phyloP scores from a whole-genome alignment of 1,140 invertebrate genomes.

The Heliconius melpomene region DNA sequence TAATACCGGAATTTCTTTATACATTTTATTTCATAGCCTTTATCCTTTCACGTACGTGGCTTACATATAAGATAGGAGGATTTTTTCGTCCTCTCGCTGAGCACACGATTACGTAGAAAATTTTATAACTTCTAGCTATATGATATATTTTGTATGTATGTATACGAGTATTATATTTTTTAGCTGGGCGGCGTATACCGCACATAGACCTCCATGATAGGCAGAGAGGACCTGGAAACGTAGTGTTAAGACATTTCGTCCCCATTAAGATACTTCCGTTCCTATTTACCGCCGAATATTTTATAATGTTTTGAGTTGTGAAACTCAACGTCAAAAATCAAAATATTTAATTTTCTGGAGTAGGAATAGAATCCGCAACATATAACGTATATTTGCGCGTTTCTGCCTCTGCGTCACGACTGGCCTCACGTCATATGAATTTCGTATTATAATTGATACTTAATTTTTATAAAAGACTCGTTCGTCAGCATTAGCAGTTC shows the following conservation, averaged over 20 bases:
- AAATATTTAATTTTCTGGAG: neutral
- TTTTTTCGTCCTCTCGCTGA: neutral
- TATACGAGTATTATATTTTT: neutral
- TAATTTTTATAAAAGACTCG: too few species aligned
- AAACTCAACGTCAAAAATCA: neutral
- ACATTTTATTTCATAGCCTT: slow-evolving; percentile 5
- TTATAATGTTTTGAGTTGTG: neutral
- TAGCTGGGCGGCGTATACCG: neutral
- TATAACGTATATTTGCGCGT: too few species aligned
- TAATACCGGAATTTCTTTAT: slow-evolving; percentile 1
- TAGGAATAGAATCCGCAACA: neutral
- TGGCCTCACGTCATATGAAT: neutral
- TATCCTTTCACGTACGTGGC: slow-evolving; percentile 10
- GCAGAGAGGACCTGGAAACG: neutral
- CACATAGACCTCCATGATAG: neutral
- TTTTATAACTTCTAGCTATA: neutral
- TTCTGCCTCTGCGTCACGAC: neutral
- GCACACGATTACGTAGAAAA: neutral
- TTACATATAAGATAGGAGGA: neutral
- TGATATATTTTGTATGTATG: neutral
- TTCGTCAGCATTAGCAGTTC: too few species aligned
- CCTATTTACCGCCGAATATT: neutral
- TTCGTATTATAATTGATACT: neutral
- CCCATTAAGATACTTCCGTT: neutral
- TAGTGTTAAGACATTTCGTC: neutral